Evolutionary conservation across 2,888 invertebrate genomes (phyloP), one percentile per base, ranked within the genome.

Genomic region (Resseliella maxima): DNA sequence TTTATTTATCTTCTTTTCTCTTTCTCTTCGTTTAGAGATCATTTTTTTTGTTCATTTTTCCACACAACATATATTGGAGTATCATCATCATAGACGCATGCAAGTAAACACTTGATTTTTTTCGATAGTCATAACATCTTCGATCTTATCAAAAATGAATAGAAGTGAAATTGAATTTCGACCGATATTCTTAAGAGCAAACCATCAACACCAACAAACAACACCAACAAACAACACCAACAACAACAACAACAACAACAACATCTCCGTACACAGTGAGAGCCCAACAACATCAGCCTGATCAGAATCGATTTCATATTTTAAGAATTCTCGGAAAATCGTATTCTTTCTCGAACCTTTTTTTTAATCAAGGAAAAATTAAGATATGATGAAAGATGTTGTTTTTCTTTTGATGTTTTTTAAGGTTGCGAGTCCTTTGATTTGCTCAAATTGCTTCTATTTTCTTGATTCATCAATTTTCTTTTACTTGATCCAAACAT

Each of bases 111-210:
- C 72, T 72, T 72, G 31, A 31, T 72, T 72, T 6, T 72, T 31
- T 72, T 72, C 31, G 31, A 72, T 72, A 72, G 5, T 15, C 72
- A 72, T 15, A 72, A 31, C 31, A 2, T 31, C n/a, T 31, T 72
- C 72, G 72, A 72, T 72, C 72, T 31, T 72, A 72, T 31, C 72
- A 15, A 72, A 72, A 72, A 31, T 72, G 31, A 72, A 72, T 72
- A 10, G 72, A n/a, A n/a, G 72, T 72, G 31, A 72, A 15, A 72
- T 72, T 27, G 31, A 72, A 35, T 72, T 31, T 31, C 0, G n/a
- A 12, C 31, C 15, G 31, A 12, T 72, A 35, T 72, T 31, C 27
- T 72, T 31, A 15, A 72, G 72, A 31, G 31, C 31, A 2, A 24
- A 12, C 24, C 50, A 18, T 50, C 10, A 21, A 50, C 21, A 50